Evolutionary conservation across 2,888 invertebrate species (phyloP).

Genomic region (Entomobrya proxima): DNA sequence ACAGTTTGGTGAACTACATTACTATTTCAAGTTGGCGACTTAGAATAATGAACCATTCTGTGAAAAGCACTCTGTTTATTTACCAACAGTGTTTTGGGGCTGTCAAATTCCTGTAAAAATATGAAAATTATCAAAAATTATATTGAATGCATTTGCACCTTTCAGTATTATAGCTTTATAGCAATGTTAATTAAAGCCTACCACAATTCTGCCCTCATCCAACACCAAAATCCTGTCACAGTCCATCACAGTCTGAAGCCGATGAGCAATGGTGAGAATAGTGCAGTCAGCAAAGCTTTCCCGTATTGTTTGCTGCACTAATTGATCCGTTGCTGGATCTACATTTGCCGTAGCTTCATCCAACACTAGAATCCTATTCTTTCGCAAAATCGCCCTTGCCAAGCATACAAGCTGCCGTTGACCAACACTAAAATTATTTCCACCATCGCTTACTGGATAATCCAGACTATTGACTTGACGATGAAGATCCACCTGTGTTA

Average conservation of each 20-base stretch:
- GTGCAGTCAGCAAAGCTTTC: conserved; percentile 56
- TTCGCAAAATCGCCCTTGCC: conserved; percentile 84
- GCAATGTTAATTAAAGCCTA: background rate
- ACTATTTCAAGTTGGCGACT: background rate
- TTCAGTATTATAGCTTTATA: background rate
- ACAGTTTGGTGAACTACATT: no score
- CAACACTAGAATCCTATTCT: conserved; percentile 89
- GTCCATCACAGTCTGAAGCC: conserved; percentile 53
- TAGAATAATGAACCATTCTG: conserved; percentile 23
- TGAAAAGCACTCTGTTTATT: conserved; percentile 32
- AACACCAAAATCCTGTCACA: conserved; percentile 55
- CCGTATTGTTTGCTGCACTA: conserved; percentile 51
- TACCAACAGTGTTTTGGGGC: background rate
- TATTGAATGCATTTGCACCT: background rate
- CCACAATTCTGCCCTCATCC: conserved; percentile 41
- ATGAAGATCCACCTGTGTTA: conserved; percentile 82
- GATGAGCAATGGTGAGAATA: conserved; percentile 56
- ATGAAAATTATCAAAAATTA: background rate
- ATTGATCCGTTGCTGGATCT: conserved; percentile 82
- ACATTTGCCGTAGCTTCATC: conserved; percentile 98
- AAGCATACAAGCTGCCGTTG: conserved; percentile 70
- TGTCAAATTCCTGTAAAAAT: conserved; percentile 51
- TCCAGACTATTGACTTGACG: conserved; percentile 65
- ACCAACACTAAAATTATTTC: conserved; percentile 71
- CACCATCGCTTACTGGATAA: conserved; percentile 69